phyloP scores from a whole-genome alignment of 2,888 invertebrate species.

The Caenorhabditis plicata region DNA sequence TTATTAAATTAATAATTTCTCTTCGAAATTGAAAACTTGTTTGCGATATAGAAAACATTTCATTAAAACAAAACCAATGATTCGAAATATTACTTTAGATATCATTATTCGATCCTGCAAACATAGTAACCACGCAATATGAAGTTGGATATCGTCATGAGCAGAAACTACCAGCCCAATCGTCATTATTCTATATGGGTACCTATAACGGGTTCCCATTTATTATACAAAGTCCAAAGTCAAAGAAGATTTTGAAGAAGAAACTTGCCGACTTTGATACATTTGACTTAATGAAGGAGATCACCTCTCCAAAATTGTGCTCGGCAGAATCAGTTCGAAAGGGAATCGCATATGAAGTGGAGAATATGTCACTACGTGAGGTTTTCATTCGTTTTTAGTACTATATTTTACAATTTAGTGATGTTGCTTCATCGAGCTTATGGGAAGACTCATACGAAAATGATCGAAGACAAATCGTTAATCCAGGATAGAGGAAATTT shows the following conservation, averaged over 20 bases:
- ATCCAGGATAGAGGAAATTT: constrained; percentile 4
- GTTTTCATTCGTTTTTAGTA: neutral
- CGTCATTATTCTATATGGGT: constrained; percentile 27
- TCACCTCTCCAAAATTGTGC: constrained; percentile 7
- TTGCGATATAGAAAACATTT: too few relatives aligned
- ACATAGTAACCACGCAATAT: constrained; percentile 32
- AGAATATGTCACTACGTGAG: constrained; percentile 18
- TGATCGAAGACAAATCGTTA: constrained; percentile 15
- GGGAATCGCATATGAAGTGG: constrained; percentile 14
- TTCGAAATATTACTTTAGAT: constrained; percentile 46
- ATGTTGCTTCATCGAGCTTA: constrained; percentile 12
- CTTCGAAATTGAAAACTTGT: neutral
- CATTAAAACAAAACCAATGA: too few relatives aligned
- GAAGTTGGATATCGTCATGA: constrained; percentile 20
- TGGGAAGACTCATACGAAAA: constrained; percentile 14
- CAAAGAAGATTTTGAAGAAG: constrained; percentile 21
- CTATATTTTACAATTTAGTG: constrained; percentile 1
- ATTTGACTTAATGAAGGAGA: neutral
- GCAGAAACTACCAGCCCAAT: constrained; percentile 10
- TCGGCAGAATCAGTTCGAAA: constrained; percentile 8
- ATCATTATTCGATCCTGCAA: constrained; percentile 44
- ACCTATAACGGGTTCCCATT: constrained; percentile 18
- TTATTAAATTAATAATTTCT: too few relatives aligned
- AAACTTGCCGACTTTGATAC: constrained; percentile 9
- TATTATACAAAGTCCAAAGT: constrained; percentile 28